A percentile compares a stretch with the other conserved stretches of the same genome.
phyloP scores from a whole-genome alignment of 2,113 vertebrate species.

The Lichenostomus cassidix region DNA sequence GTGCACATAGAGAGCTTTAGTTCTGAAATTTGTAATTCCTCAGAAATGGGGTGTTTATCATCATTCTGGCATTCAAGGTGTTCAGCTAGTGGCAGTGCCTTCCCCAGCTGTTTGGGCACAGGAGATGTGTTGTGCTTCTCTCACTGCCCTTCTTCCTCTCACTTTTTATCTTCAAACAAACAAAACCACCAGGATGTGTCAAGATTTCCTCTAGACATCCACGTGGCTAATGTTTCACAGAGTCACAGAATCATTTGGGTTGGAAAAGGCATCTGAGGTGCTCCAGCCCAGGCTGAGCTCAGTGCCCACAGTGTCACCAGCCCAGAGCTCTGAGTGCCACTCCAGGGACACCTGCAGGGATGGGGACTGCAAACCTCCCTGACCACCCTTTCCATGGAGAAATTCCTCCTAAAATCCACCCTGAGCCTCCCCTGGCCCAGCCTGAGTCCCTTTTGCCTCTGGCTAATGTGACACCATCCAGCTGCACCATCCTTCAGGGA shows the following conservation, averaged over 20 bases:
- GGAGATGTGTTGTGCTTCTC: fast-evolving
- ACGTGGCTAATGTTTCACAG: background rate
- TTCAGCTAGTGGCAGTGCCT: background rate
- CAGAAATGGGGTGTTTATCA: background rate
- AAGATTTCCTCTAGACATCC: background rate
- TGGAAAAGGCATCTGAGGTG: background rate
- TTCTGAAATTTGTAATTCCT: background rate
- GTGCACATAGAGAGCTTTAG: background rate
- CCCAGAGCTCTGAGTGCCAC: background rate
- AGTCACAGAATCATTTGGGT: background rate
- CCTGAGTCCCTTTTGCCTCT: too few species aligned
- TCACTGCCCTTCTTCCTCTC: background rate
- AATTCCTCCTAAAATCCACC: fast-evolving
- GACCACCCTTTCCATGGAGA: background rate
- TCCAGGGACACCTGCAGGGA: background rate
- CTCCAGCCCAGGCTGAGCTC: fast-evolving
- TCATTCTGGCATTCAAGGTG: background rate
- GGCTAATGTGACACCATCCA: too few species aligned
- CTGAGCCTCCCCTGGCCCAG: background rate
- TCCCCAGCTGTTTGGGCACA: background rate
- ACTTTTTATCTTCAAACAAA: background rate
- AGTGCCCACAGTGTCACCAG: fast-evolving
- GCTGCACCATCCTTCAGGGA: background rate
- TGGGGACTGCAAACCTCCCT: background rate
- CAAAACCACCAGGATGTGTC: background rate